Base-by-base conservation (phyloP, 2,888 invertebrate genomes). In the Himalopsyche tibetana region DNA sequence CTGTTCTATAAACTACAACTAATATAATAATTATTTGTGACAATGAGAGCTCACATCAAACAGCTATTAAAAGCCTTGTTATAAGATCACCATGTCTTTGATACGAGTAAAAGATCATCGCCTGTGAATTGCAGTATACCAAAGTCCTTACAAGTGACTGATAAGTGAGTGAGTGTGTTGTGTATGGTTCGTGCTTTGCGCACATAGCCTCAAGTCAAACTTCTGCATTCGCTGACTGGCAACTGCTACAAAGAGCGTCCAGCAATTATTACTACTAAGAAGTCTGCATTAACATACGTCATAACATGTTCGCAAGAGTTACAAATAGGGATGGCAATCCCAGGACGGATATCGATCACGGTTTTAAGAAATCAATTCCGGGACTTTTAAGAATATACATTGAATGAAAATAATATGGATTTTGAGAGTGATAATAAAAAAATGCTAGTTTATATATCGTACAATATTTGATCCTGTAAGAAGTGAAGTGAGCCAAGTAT, bases 181-280 rank as follows among this genome's bases (percentile, higher is more conserved):
- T 19, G 63, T 28, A 19, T 63, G 28, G 19, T 63, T 28, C 63
- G 63, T 63, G 63, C 63, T 63, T 63, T 63, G 63, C 63, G 63
- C 63, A 63, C 63, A 63, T 63, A 63, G 63, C 63, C 63, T 19
- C 63, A 28, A 63, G 63, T 63, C 19, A 63, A 63, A 63, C 63
- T 63, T 63, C 63, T 63, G 63, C 63, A 63, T 63, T 63, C 63
- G 63, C 63, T 63, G 19, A 63, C 63, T 63, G 63, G 63, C 63
- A 6, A 63, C 19, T 63, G 63, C 63, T 63, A 19, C 63, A 63
- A 63, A 63, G 63, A 63, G 63, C 63, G 63, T 19, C 63, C 51
- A 11, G 19, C 19, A 63, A n/a, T 63, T 63, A 63, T 63, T 63
- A 63, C 19, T 63, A 63, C 19, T 63, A 63, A 63, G 63, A 63